Percentiles rank a stretch among this genome's conserved stretches.
These are phyloP conservation scores for Drosophila flavopinicola DNA, from an alignment of 2,888 invertebrate species.

Conservation along the genomic window DNA sequence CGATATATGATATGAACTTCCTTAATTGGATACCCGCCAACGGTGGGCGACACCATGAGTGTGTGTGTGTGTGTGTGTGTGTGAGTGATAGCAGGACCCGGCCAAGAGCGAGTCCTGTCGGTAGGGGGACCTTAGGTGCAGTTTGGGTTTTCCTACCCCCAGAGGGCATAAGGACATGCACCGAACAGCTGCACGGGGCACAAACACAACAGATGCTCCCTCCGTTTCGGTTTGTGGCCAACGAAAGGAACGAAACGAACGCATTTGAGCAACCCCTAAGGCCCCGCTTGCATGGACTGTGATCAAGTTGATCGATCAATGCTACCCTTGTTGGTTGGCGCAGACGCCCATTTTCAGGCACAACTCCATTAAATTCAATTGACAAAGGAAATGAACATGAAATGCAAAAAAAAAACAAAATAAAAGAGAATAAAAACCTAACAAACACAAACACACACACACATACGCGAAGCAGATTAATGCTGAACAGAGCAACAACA, in stretches of 20 bases:
- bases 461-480: conserved; percentile 62
- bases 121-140: conserved; percentile 29
- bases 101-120: conserved; percentile 7
- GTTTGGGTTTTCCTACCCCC: conserved; percentile 59
- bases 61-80: not conserved
- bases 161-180: conserved; percentile 21
- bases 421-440: conserved; percentile 33
- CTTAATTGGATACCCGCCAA: conserved; percentile 36
- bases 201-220: conserved; percentile 54
- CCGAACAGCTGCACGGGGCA: conserved; percentile 42
- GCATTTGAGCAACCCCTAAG: conserved; percentile 48
- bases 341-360: conserved; percentile 57
- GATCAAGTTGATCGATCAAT: conserved; percentile 77
- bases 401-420: conserved; percentile 71
- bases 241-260: conserved; percentile 9
- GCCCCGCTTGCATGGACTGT: conserved; percentile 59
- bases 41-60: not conserved
- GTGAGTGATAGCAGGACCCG: conserved; percentile 14
- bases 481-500: conserved; percentile 42
- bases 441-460: conserved; percentile 10
- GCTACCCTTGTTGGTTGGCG: conserved; percentile 74
- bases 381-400: conserved; percentile 73
- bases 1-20: conserved; percentile 4
- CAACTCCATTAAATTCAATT: conserved; percentile 73
- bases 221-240: conserved; percentile 57